Evolutionary conservation across 2,888 invertebrate species (phyloP), one percentile per base, ranked within the genome.

Genomic region (Drosophila meridiana): DNA sequence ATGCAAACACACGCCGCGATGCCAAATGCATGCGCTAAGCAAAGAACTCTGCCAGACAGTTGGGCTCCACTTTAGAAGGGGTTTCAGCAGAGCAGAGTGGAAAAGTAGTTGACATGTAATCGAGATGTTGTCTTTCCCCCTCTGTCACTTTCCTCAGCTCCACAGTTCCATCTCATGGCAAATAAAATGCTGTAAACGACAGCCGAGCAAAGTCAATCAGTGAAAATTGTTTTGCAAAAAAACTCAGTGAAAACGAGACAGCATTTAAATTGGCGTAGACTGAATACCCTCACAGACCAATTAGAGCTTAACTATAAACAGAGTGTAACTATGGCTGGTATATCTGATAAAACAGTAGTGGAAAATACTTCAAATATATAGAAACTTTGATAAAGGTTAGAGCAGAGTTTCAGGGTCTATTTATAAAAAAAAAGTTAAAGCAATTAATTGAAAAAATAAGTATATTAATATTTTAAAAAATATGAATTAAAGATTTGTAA

Each of bases 171-270:
- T 20, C 20, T 20, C 20, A 20, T 26, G 6, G 60, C 71, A 61
- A 73, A 59, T 40, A 59, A 66, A 47, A 68, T 75, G 63, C 48
- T 42, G 36, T 48, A 9, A 55, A 56, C 55, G 80, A 59, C 63
- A 70, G 58, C 56, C 70, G 60, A 59, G 63, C 48, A 38, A 62
- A 70, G 73, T 75, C 80, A 88, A 85, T 88, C 89, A 82, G 58
- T 76, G 80, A 56, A 86, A 83, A 83, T 69, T 69, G 71, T 59
- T 65, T 62, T 76, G 14, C 26, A n/a, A 14, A 58, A 30, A 32
- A 34, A 9, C 5, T 36, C 3, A 14, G 14, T 4, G 5, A 26
- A 58, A 30, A 13, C n/a, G 20, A 8, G 13, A 9, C 14, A 32
- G 40, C 2, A 20, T 26, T 32, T 20, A 13, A 20, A 5, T 13